phyloP scores from a whole-genome alignment of 2,113 vertebrate genomes.

The Halcyon senegalensis region DNA sequence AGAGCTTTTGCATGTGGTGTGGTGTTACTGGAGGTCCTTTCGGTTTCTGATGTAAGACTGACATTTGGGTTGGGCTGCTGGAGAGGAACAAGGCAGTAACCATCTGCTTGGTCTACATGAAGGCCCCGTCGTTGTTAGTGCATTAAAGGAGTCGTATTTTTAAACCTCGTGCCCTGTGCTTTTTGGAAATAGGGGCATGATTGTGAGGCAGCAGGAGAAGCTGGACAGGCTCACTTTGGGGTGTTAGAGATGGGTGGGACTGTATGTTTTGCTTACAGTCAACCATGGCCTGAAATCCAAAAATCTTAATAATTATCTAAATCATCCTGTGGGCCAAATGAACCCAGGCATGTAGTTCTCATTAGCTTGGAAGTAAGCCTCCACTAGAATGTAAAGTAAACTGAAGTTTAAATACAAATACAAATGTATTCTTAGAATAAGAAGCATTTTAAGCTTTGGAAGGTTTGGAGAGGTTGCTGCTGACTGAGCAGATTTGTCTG shows the following conservation, averaged over 20 bases:
- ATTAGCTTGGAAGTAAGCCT: neutral
- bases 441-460: neutral
- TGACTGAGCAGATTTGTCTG: neutral
- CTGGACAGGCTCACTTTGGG: neutral
- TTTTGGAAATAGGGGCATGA: neutral
- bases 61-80: neutral
- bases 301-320: neutral
- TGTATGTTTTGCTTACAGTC: neutral
- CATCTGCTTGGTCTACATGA: neutral
- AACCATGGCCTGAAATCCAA: neutral
- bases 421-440: neutral
- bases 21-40: neutral
- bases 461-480: neutral
- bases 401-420: neutral
- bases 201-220: neutral
- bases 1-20: neutral
- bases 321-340: neutral
- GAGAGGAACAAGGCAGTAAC: neutral
- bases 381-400: neutral
- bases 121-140: neutral
- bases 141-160: neutral
- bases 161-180: neutral
- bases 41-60: neutral
- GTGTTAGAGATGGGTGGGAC: neutral
- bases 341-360: neutral